Evolutionary conservation across 1,140 invertebrate species (phyloP).

Genomic region (Amyelois transitella): DNA sequence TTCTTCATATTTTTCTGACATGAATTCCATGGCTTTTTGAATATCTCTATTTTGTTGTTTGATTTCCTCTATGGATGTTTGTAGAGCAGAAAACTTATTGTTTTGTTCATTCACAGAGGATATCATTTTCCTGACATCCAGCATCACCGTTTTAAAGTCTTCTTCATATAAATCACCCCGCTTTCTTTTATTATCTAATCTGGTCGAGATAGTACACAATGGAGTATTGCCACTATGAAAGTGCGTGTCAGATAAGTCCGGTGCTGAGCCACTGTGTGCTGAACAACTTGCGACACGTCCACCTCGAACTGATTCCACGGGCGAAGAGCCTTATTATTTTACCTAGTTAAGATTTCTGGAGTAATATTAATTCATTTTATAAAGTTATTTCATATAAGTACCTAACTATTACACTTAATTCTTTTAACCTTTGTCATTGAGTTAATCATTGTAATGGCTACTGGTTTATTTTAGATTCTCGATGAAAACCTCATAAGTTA

Average conservation of each 20-base stretch:
- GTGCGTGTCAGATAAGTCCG: not conserved
- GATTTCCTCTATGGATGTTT: not conserved
- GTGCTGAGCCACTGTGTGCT: not conserved
- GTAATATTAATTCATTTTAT: too few species aligned
- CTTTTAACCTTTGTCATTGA: too few species aligned
- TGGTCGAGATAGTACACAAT: not conserved
- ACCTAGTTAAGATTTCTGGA: too few species aligned
- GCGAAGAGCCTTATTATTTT: too few species aligned
- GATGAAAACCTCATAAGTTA: too few species aligned
- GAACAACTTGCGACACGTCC: too few species aligned
- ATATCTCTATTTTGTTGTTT: constrained; percentile 5
- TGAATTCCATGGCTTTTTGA: constrained; percentile 4
- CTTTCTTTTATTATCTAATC: not conserved
- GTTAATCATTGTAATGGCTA: too few species aligned
- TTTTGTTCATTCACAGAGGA: not conserved
- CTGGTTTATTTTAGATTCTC: too few species aligned
- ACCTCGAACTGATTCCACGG: too few species aligned
- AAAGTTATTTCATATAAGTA: too few species aligned
- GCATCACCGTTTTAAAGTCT: not conserved
- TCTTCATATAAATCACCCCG: not conserved
- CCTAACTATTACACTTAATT: too few species aligned
- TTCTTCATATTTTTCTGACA: constrained; percentile 9
- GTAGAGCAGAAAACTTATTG: not conserved
- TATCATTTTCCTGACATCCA: not conserved
- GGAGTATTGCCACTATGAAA: not conserved